Evolutionary conservation across 64 coral and sea anemone species (phyloP).

Genomic region (Stichodactyla helianthus): DNA sequence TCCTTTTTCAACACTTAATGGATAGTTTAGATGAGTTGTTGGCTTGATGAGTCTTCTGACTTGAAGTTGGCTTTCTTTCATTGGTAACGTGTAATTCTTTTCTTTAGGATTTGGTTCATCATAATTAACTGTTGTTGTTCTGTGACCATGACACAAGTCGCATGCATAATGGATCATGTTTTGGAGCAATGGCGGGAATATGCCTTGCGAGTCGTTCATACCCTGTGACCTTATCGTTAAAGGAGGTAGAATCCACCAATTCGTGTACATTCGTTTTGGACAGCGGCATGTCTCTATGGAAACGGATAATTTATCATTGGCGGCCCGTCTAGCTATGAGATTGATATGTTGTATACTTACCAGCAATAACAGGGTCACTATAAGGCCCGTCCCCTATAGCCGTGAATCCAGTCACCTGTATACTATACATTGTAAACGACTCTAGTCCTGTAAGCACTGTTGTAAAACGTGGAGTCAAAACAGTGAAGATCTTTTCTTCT

Average conservation of each 20-base stretch:
- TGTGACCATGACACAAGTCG: background rate
- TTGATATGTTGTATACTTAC: conserved; percentile 11
- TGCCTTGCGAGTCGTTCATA: background rate
- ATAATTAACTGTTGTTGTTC: background rate
- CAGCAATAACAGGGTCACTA: background rate
- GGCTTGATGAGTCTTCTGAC: conserved; percentile 4
- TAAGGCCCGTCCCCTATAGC: conserved; percentile 35
- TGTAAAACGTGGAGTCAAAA: background rate
- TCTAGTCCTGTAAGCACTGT: conserved; percentile 20
- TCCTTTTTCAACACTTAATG: background rate
- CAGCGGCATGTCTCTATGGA: conserved; percentile 48
- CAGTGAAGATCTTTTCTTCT: background rate
- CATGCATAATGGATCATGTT: background rate
- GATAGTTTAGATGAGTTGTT: background rate
- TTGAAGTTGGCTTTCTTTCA: background rate
- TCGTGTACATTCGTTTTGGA: conserved; percentile 27
- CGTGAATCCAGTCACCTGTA: conserved; percentile 31
- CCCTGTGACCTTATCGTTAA: background rate
- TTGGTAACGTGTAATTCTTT: background rate
- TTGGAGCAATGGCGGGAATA: background rate
- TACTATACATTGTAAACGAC: conserved; percentile 18
- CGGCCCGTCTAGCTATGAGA: background rate
- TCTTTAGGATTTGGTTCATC: background rate
- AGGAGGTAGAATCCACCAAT: conserved; percentile 37
- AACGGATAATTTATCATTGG: background rate